Percentiles rank a stretch among this genome's conserved stretches.
These are phyloP conservation scores for Urocynchramus pylzowi DNA, from an alignment of 2,113 vertebrate genomes.

Conservation along the genomic window DNA sequence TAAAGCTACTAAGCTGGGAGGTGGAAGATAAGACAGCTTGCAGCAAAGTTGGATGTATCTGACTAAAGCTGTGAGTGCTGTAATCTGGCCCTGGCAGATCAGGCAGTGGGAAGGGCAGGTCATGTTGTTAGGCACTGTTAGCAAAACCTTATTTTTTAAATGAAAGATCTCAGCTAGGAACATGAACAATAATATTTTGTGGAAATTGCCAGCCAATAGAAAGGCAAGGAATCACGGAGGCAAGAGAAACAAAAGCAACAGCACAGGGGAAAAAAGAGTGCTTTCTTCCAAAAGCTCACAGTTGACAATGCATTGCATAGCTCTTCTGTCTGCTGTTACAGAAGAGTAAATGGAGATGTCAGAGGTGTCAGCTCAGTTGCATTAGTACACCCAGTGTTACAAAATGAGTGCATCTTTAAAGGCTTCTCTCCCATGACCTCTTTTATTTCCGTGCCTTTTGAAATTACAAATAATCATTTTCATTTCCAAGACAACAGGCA, in stretches of 20 bases:
- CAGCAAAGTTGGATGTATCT: neutral
- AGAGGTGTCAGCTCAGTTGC: neutral
- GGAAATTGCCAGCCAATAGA: neutral
- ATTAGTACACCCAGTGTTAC: neutral
- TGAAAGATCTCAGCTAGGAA: neutral
- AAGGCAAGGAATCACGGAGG: neutral
- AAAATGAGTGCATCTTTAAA: neutral
- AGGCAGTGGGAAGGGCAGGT: neutral
- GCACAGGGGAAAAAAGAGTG: neutral
- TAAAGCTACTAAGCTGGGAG: neutral
- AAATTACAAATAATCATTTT: neutral
- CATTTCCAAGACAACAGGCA: neutral
- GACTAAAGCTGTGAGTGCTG: neutral
- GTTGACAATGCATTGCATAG: neutral
- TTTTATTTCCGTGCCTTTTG: neutral
- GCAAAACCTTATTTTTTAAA: neutral
- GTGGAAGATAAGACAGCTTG: neutral
- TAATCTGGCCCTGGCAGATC: neutral
- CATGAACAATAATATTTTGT: neutral
- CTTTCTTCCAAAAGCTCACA: neutral
- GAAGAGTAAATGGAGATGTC: neutral
- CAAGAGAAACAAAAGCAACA: neutral
- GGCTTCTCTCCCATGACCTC: neutral
- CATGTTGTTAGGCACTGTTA: neutral
- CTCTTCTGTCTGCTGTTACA: neutral